phyloP scores from a whole-genome alignment of 2,888 invertebrate species.

The Rhodophaea formosa region DNA sequence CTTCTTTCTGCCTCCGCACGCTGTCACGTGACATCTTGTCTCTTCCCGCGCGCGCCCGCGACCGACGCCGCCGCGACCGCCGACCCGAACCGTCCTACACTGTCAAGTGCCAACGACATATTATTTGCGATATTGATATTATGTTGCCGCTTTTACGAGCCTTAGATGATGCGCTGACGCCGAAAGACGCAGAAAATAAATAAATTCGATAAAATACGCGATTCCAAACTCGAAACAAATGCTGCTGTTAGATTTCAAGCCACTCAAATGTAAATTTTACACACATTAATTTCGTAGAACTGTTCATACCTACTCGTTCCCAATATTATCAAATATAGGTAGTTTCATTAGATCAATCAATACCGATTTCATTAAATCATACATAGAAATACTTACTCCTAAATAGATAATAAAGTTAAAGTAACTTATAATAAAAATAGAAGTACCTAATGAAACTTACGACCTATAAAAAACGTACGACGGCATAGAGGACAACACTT shows the following conservation, averaged over 20 bases:
- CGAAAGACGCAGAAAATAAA: slow-evolving; percentile 28
- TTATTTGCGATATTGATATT: slow-evolving; percentile 70
- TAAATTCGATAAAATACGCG: not conserved
- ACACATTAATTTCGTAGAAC: not conserved
- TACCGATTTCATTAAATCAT: not conserved
- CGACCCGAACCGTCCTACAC: slow-evolving; percentile 56
- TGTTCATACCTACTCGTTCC: not conserved
- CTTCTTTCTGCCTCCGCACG: slow-evolving; percentile 81
- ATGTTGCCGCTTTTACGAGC: slow-evolving; percentile 74
- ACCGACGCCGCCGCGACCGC: slow-evolving; percentile 35
- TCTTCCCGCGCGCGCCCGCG: slow-evolving; percentile 57
- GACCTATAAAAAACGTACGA: not conserved
- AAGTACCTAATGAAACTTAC: not conserved
- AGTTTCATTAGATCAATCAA: no score
- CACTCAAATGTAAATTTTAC: not conserved
- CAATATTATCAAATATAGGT: not conserved
- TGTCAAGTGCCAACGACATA: slow-evolving; percentile 53
- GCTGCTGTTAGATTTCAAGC: not conserved
- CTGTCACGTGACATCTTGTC: slow-evolving; percentile 67
- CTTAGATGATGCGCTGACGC: slow-evolving; percentile 65
- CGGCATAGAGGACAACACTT: not conserved
- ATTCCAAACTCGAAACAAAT: not conserved
- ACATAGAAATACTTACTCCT: not conserved
- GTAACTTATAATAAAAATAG: not conserved
- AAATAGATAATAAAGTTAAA: not conserved